A percentile compares a stretch with the other conserved stretches of the same genome.
These are phyloP conservation scores for Erebia epiphron DNA, from an alignment of 2,888 invertebrate genomes.

Conservation along the genomic window DNA sequence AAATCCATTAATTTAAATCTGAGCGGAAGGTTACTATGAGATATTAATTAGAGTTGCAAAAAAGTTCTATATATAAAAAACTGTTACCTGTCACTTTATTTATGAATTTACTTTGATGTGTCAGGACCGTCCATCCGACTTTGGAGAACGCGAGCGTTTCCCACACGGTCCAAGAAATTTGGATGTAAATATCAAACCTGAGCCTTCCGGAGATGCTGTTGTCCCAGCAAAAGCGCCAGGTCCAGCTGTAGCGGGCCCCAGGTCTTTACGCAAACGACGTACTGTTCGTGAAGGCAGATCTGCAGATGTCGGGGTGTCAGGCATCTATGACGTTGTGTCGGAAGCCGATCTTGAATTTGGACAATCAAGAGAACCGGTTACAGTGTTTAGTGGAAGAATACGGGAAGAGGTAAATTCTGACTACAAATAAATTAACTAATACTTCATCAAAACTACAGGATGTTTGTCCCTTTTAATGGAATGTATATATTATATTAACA, in stretches of 20 bases:
- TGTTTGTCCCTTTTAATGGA: too few relatives aligned
- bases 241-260: conserved; percentile 79
- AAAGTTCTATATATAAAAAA: background rate
- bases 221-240: conserved; percentile 78
- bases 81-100: background rate
- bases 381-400: conserved; percentile 94
- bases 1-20: background rate
- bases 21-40: background rate
- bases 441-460: too few relatives aligned
- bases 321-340: conserved; percentile 95
- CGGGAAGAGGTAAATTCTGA: conserved; percentile 85
- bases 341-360: conserved; percentile 96
- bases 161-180: conserved; percentile 90
- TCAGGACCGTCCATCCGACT: conserved; percentile 79
- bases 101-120: conserved; percentile 27
- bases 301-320: conserved; percentile 94
- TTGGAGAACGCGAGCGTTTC: conserved; percentile 86
- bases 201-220: conserved; percentile 58
- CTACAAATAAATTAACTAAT: background rate
- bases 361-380: conserved; percentile 92
- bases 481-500: too few relatives aligned
- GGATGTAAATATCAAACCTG: conserved; percentile 71
- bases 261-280: conserved; percentile 84
- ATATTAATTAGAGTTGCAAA: background rate
- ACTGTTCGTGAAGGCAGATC: conserved; percentile 89